These are phyloP conservation scores for Sigmodon hispidus DNA, from an alignment of 2,113 vertebrate genomes.

Conservation along the genomic window DNA sequence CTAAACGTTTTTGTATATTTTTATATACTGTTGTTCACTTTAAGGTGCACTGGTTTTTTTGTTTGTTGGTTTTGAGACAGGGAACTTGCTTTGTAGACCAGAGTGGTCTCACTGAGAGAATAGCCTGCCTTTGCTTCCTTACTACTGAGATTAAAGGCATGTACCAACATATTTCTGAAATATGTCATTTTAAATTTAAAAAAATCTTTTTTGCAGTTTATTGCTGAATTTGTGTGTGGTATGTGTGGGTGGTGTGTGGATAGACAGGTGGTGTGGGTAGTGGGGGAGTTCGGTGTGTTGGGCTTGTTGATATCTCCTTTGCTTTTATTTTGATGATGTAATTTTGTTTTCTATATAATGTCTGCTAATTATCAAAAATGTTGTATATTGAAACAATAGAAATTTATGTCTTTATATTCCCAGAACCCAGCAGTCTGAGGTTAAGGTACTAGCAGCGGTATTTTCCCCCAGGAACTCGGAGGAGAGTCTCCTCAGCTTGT, in stretches of 20 bases:
- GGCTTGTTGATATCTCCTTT: background rate
- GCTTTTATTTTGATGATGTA: background rate
- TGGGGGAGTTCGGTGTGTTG: background rate
- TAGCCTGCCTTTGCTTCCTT: background rate
- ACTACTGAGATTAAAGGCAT: background rate
- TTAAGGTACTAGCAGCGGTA: background rate
- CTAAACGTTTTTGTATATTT: too few species aligned
- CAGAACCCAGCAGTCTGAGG: background rate
- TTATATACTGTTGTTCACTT: background rate
- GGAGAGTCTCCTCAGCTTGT: background rate
- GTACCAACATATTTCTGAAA: background rate
- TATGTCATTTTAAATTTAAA: background rate
- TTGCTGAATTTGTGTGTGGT: background rate
- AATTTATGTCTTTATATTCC: background rate
- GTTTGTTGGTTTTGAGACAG: background rate
- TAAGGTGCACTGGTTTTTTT: background rate
- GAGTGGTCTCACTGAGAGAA: background rate
- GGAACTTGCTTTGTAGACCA: background rate
- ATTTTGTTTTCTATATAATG: background rate
- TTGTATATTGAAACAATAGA: background rate
- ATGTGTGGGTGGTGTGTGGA: background rate
- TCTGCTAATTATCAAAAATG: background rate
- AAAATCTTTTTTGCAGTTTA: background rate
- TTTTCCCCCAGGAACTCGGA: background rate
- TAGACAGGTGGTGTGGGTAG: background rate